These are phyloP conservation scores for Mola mola DNA, from an alignment of 2,113 vertebrate genomes.

Conservation along the genomic window DNA sequence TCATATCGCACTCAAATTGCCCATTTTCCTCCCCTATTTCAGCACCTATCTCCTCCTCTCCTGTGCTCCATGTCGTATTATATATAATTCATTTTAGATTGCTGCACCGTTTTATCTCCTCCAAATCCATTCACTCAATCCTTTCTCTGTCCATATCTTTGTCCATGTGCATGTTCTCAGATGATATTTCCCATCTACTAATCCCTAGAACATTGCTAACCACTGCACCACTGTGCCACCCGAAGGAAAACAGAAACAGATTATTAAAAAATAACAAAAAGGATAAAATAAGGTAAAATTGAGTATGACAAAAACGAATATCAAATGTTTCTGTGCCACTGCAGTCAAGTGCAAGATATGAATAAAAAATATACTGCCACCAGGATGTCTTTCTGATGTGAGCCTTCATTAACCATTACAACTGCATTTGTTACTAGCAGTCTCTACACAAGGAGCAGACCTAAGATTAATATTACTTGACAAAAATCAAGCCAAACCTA, in stretches of 20 bases:
- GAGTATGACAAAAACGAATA: too few relatives aligned
- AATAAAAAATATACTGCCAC: neutral
- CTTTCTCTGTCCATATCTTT: neutral
- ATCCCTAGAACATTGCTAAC: neutral
- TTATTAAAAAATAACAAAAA: too few relatives aligned
- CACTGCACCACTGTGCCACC: neutral
- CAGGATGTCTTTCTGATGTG: too few relatives aligned
- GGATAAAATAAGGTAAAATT: too few relatives aligned
- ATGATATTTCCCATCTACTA: neutral
- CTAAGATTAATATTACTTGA: too few relatives aligned
- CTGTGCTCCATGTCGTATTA: neutral
- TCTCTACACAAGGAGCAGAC: too few relatives aligned
- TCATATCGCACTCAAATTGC: neutral
- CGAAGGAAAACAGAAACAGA: neutral
- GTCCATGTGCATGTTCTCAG: neutral
- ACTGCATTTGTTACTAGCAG: too few relatives aligned
- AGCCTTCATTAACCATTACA: too few relatives aligned
- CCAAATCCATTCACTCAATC: neutral
- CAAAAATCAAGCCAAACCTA: too few relatives aligned
- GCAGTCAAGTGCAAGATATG: neutral
- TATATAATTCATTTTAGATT: conserved; percentile 14
- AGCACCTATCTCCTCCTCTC: conserved; percentile 1
- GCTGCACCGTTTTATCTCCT: neutral
- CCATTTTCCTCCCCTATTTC: neutral
- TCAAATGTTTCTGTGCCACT: neutral